A percentile compares a stretch with the other conserved stretches of the same genome.
Conservation (phyloP, 2,888 invertebrate species). For the Diarsia mendica region DNA sequence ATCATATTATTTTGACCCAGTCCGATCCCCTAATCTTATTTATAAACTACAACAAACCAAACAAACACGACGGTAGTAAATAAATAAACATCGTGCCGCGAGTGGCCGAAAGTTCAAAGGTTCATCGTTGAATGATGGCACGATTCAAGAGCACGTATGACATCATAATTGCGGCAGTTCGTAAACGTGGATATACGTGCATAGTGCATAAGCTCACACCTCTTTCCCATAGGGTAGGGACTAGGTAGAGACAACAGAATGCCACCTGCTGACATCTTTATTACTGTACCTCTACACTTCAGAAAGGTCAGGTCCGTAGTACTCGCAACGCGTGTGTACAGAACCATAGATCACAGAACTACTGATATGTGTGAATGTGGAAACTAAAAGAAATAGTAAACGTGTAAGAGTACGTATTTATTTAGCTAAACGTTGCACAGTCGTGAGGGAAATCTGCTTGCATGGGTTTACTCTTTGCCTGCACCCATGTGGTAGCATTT, state of each 20-base stretch:
- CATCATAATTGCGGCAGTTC: not conserved
- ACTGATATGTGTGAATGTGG: not conserved
- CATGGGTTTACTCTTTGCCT: not conserved
- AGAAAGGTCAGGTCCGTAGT: not conserved
- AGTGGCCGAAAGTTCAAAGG: slow-evolving; percentile 9
- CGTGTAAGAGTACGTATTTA: not conserved
- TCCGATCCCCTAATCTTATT: no score
- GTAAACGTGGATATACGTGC: not conserved
- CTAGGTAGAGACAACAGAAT: not conserved
- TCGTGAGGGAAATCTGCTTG: not conserved
- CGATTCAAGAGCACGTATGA: not conserved
- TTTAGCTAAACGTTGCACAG: not conserved
- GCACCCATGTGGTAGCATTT: no score
- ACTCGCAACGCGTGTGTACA: not conserved
- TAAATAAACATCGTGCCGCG: not conserved
- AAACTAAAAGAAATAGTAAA: not conserved
- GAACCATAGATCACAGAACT: not conserved
- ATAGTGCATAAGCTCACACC: not conserved
- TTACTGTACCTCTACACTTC: not conserved
- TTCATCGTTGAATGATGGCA: not conserved
- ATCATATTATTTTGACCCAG: no score
- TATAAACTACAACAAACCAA: not conserved
- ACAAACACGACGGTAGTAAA: not conserved
- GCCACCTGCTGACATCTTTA: not conserved
- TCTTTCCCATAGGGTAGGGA: not conserved